Conservation (phyloP, 92 coral and sea anemone species). For the Porites divaricata region DNA sequence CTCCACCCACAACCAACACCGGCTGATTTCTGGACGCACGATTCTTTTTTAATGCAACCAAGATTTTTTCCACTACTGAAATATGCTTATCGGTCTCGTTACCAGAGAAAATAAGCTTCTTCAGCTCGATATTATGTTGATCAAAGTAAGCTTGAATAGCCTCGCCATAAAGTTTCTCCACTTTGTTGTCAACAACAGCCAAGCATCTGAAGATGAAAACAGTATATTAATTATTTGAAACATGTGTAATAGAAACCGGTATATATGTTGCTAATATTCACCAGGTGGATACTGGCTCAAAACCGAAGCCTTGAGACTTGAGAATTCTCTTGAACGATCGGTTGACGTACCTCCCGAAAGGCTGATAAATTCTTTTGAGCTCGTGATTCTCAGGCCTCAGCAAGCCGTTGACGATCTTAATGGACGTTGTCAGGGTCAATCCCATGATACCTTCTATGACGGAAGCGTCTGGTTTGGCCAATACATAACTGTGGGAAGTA, state of each 20-base stretch:
- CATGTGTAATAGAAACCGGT: too few relatives aligned
- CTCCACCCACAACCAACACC: conserved; percentile 65
- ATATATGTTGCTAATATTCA: too few relatives aligned
- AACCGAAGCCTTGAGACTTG: too few relatives aligned
- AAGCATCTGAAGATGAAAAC: conserved; percentile 39
- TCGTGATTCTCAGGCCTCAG: conserved; percentile 46
- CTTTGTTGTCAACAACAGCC: conserved; percentile 67
- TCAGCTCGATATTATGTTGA: conserved; percentile 51
- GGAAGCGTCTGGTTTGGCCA: conserved; percentile 74
- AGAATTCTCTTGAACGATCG: too few relatives aligned
- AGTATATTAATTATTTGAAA: too few relatives aligned
- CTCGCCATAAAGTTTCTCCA: conserved; percentile 57
- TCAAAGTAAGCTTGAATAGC: conserved; percentile 60
- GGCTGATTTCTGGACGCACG: conserved; percentile 67
- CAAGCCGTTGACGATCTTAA: conserved; percentile 61
- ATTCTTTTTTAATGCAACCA: conserved; percentile 54
- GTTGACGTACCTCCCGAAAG: conserved; percentile 52
- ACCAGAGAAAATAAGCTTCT: conserved; percentile 53
- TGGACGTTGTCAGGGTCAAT: conserved; percentile 68
- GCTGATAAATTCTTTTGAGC: conserved; percentile 61
- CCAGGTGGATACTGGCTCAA: too few relatives aligned
- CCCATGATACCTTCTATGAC: conserved; percentile 71
- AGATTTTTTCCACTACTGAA: conserved; percentile 57
- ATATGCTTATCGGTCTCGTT: conserved; percentile 72
- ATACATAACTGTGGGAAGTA: conserved; percentile 58